These are phyloP conservation scores for Cyanoliseus patagonus DNA, from an alignment of 2,113 vertebrate genomes.

Conservation along the genomic window DNA sequence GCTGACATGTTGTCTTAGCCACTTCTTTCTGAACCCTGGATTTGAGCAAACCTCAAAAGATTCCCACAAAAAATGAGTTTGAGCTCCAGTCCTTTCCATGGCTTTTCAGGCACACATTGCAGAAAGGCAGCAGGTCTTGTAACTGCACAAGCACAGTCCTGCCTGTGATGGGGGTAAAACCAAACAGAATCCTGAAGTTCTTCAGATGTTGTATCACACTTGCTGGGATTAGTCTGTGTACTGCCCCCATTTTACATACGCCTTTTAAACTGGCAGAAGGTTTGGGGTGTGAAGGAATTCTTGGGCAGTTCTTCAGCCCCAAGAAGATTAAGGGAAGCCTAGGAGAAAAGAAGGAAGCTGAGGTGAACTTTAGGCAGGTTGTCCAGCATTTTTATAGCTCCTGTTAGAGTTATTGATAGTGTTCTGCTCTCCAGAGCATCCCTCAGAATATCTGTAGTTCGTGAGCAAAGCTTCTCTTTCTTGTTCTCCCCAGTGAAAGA, in stretches of 20 bases:
- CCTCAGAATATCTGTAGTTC: background rate
- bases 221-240: background rate
- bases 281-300: background rate
- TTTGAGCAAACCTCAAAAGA: background rate
- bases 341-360: background rate
- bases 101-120: background rate
- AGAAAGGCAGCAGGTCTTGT: background rate
- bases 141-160: background rate
- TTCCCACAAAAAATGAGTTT: background rate
- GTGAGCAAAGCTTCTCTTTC: background rate
- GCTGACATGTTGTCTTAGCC: background rate
- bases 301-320: background rate
- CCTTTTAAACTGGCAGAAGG: background rate
- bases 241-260: background rate
- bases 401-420: background rate
- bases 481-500: background rate
- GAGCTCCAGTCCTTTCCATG: background rate
- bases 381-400: background rate
- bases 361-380: background rate
- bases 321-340: background rate
- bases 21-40: background rate
- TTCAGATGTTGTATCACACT: background rate
- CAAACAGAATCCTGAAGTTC: background rate
- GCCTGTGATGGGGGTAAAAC: background rate
- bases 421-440: background rate